Conservation (phyloP, 2,797 vertebrate genomes). For the Dermochelys coriacea region DNA sequence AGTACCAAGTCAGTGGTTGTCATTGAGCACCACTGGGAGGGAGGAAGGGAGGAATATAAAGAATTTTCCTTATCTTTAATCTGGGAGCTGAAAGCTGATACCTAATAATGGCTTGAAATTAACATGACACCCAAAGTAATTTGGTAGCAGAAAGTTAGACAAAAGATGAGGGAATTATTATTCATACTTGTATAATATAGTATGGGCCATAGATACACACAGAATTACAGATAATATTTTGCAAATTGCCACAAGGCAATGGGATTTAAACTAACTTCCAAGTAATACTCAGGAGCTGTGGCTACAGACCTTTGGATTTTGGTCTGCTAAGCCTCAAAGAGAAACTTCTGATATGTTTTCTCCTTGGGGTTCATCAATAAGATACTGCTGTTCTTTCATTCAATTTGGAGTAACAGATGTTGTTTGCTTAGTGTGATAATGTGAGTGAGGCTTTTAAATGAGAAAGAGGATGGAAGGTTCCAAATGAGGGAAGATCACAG, state of each 20-base stretch:
- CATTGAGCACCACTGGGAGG: not conserved
- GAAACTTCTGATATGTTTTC: not conserved
- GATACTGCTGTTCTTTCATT: not conserved
- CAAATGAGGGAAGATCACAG: not conserved
- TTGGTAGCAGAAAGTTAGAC: not conserved
- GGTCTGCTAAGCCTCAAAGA: not conserved
- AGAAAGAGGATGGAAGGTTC: fast-evolving
- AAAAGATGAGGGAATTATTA: not conserved
- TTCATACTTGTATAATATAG: not conserved
- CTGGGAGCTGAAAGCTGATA: not conserved
- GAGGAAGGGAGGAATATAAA: not conserved
- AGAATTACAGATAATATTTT: not conserved
- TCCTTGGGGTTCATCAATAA: fast-evolving
- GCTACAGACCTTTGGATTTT: not conserved
- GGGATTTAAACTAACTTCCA: not conserved
- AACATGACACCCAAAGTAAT: not conserved
- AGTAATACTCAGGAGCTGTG: not conserved
- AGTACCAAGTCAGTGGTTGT: fast-evolving
- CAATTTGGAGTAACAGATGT: not conserved
- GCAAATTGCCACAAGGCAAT: not conserved
- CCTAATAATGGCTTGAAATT: not conserved
- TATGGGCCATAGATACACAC: not conserved
- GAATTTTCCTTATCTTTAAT: not conserved
- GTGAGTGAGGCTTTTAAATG: not conserved
- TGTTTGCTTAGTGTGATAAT: not conserved